Conservation (phyloP, 2,888 invertebrate genomes). For the Zhuqinia jingwanae region DNA sequence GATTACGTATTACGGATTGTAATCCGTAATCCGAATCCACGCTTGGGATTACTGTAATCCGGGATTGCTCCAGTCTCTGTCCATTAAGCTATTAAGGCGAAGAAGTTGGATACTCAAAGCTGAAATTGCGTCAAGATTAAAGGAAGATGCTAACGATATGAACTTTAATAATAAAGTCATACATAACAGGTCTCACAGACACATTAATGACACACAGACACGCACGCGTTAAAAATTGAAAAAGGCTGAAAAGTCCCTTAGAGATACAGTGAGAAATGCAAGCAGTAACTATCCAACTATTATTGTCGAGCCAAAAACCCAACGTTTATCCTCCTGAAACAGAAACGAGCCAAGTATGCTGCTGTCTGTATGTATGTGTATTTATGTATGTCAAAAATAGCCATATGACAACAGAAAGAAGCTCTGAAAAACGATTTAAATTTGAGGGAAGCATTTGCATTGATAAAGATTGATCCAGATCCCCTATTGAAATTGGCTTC, state of each 20-base stretch:
- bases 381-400: constrained; percentile 39
- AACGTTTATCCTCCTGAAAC: no score
- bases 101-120: constrained; percentile 22
- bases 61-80: no score
- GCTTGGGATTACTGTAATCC: no score
- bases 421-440: constrained; percentile 46
- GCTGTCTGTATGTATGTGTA: no score
- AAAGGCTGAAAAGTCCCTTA: constrained; percentile 19
- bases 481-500: constrained; percentile 19
- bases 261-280: constrained; percentile 16
- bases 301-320: no score
- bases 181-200: constrained; percentile 11
- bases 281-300: background rate
- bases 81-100: constrained; percentile 12
- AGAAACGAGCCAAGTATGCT: no score
- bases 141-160: background rate
- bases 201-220: background rate
- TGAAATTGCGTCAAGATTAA: constrained; percentile 18
- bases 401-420: constrained; percentile 5
- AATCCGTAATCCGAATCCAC: no score
- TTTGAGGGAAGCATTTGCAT: constrained; percentile 45
- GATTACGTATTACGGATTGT: no score
- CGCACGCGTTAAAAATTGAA: constrained; percentile 39
- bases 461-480: constrained; percentile 56
- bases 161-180: background rate